Evolutionary conservation across 2,113 vertebrate species (phyloP).

Genomic region (Laticauda colubrina): DNA sequence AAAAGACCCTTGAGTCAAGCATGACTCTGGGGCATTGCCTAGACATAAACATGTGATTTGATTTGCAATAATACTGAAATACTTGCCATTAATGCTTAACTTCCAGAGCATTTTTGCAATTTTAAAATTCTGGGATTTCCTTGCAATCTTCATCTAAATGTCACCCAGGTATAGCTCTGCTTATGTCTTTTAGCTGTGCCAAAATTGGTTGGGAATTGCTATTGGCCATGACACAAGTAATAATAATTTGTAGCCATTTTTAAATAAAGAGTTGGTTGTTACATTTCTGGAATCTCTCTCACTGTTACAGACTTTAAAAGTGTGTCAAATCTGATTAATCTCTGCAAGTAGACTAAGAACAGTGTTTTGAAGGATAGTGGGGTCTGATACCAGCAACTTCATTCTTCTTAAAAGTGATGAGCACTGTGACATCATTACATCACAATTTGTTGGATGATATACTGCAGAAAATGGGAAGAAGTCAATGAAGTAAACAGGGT

Average conservation of each 20-base stretch:
- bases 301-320: not conserved
- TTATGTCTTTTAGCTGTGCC: not conserved
- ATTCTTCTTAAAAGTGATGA: not conserved
- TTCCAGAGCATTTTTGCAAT: not conserved
- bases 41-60: not conserved
- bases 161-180: not conserved
- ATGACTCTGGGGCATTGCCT: not conserved
- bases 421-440: not conserved
- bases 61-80: not conserved
- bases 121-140: not conserved
- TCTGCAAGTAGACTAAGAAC: not conserved
- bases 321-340: not conserved
- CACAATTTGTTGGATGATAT: not conserved
- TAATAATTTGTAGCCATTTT: not conserved
- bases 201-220: not conserved
- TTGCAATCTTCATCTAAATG: not conserved
- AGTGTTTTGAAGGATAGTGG: not conserved
- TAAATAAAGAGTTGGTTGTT: not conserved
- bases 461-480: constrained; percentile 41
- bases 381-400: not conserved
- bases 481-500: constrained; percentile 53
- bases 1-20: not conserved
- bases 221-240: not conserved
- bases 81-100: not conserved
- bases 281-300: not conserved